Evolutionary conservation across 2,797 vertebrate species (phyloP), one percentile per base, ranked within the genome.

Genomic region (Eulemur coronatus): DNA sequence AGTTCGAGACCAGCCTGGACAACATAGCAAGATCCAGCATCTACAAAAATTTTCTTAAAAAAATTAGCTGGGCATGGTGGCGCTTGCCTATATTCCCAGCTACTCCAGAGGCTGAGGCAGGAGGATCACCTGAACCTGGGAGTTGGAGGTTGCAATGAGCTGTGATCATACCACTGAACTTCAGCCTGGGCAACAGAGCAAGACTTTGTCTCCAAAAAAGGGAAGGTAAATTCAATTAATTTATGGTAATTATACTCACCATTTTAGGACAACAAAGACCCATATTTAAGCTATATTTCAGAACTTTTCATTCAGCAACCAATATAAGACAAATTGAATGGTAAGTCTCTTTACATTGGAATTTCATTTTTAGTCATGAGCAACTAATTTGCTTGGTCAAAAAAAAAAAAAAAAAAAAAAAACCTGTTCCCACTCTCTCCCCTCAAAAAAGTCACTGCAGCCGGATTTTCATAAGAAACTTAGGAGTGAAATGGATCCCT

Each of bases 351-450:
- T 59, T 7, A 90, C 2, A 35, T 88, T 30, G 61, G 24, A 81
- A 89, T 86, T 75, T 67, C 35, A 76, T 33, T 78, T 78, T 95
- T 43, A 55, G 26, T 65, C 55, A 61, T 18, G 6, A 78, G 28
- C 4, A 73, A 93, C 50, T 84, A 43, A 65, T 57, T 70, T 91
- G 52, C 26, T 59, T 57, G 67, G 55, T 84, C 48, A 84, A 48
- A 80, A 89, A 93, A 90, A 76, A n/a, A 89, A 93, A 88, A 76
- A 30, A 89, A 93, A 90, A 76, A 26, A 78, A 26, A 67, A 33
- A 20, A 10, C 50, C 14, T 20, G 59, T 15, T 10, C 5, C 12
- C 1, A 46, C 17, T 70, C 17, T 17, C 30, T 4, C 7, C 30
- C 65, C 1, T 24, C 8, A 55, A 38, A 80, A 80, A 69, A 61